A percentile compares a stretch with the other conserved stretches of the same genome.
These are phyloP conservation scores for Gallinago nigripennis DNA, from an alignment of 2,797 vertebrate genomes.

Conservation along the genomic window DNA sequence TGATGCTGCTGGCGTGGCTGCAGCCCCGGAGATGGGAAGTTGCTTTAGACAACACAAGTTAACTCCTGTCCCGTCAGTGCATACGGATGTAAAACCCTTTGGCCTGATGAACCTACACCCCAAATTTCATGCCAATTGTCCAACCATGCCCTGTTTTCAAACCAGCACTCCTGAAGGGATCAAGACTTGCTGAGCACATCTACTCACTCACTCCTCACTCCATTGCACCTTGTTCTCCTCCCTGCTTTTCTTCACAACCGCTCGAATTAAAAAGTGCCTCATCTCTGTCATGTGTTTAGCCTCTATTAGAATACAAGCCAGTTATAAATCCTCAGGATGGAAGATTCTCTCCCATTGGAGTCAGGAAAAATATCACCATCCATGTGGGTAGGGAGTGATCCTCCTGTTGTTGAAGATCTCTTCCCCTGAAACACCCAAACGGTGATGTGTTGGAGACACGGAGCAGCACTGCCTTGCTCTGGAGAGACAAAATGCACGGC, in stretches of 20 bases:
- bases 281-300: neutral
- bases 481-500: neutral
- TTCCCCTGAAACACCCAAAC: neutral
- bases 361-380: neutral
- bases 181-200: neutral
- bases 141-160: neutral
- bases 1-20: neutral
- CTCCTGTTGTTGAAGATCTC: neutral
- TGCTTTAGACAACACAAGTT: neutral
- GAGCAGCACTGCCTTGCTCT: neutral
- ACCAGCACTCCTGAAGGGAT: neutral
- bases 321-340: neutral
- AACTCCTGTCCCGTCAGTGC: neutral
- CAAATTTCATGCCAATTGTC: neutral
- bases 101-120: neutral
- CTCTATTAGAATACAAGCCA: neutral
- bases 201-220: neutral
- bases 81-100: neutral
- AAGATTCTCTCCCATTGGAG: neutral
- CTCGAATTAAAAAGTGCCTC: neutral
- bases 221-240: accelerated
- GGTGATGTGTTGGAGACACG: accelerated
- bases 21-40: neutral
- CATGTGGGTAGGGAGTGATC: neutral
- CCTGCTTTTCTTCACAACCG: neutral